These are phyloP conservation scores for Thaumetopoea pityocampa DNA, from an alignment of 1,140 invertebrate species.

Conservation along the genomic window DNA sequence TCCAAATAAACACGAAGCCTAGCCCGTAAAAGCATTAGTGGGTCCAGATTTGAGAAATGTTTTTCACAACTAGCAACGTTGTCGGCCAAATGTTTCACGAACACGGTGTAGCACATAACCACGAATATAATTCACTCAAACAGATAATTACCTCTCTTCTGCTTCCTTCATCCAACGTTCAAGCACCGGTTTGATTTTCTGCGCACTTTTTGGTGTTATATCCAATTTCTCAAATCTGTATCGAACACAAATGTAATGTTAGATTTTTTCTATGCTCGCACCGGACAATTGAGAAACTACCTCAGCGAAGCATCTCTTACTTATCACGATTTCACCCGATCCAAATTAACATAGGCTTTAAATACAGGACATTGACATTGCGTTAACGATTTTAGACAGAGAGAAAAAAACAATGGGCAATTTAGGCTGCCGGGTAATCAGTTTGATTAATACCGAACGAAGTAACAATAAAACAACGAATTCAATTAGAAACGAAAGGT, in stretches of 20 bases:
- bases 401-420: conserved; percentile 70
- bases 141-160: conserved; percentile 91
- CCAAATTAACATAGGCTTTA: conserved; percentile 55
- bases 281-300: conserved; percentile 40
- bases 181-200: conserved; percentile 98
- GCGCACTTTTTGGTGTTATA: conserved; percentile 98
- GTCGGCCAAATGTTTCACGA: conserved; percentile 70
- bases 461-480: conserved; percentile 70
- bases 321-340: conserved; percentile 45
- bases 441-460: conserved; percentile 71
- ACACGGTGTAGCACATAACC: conserved; percentile 59
- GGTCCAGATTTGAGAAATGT: conserved; percentile 76
- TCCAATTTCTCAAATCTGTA: conserved; percentile 99
- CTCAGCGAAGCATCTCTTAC: conserved; percentile 37
- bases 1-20: conserved; percentile 39
- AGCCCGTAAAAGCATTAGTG: conserved; percentile 62
- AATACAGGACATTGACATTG: conserved; percentile 84
- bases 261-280: conserved; percentile 54
- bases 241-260: conserved; percentile 75
- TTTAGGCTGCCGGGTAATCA: conserved; percentile 68
- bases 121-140: conserved; percentile 64
- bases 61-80: conserved; percentile 62
- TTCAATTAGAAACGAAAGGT: conserved; percentile 72
- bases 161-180: conserved; percentile 99
- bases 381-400: conserved; percentile 59